Base-by-base conservation (phyloP, 1,140 invertebrate genomes). In the Camponotus pennsylvanicus region DNA sequence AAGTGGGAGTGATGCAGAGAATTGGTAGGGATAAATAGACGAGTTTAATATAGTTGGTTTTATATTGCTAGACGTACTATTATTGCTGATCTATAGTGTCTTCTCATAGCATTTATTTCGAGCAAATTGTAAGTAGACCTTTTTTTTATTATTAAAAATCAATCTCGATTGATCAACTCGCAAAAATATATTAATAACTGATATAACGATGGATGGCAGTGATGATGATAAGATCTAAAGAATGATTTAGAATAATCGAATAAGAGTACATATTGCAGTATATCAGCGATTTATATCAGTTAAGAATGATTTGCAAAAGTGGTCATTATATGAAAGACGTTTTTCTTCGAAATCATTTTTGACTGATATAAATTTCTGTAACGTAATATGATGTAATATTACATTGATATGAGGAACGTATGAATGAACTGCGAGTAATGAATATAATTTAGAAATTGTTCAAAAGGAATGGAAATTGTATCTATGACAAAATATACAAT, bases 81-180 rank as follows among this genome's bases (percentile, higher is more conserved):
- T 40, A 40, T 11, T 13, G 40, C 40, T 69, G 13, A 70, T 27
- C 18, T 6, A 6, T 4, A 40, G 37, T 6, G 40, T n/a, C 18
- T 6, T 8, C 11, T 40, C 37, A 18, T 18, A 15, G 15, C n/a
- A 75, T 57, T 27, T 5, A 7, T 5, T 1, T 42, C 6, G 40
- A 42, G 7, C 1, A 59, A 40, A 59, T 15, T 57, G 71, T 75
- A 75, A 75, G 71, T 75, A 57, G 5, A 59, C 37, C 11, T 57
- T 27, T 27, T 21, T 15, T 37, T 75, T 11, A 27, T 3, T 8
- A 0, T 40, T 40, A 9, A 75, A 0, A 55, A 13, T 32, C 49
- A 32, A 6, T 21, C 2, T 57, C 0, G 8, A 67, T 8, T 21
- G 37, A 40, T 40, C 3, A 40, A 27, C 0, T 75, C 13, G 21